These are phyloP conservation scores for Chrysodeixis includens DNA, from an alignment of 2,888 invertebrate species.

Conservation along the genomic window DNA sequence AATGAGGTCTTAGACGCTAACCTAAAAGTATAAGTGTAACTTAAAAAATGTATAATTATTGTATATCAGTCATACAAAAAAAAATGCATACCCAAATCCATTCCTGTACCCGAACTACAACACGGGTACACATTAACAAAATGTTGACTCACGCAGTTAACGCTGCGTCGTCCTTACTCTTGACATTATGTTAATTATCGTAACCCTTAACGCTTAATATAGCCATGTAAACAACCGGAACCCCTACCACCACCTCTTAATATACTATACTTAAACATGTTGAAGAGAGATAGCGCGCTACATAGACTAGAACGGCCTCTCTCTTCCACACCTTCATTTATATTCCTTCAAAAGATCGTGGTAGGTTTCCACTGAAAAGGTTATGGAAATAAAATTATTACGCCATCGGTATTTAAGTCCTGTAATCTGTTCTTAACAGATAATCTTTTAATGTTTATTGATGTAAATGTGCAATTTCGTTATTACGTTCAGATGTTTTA, in stretches of 20 bases:
- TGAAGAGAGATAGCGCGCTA: too few species aligned
- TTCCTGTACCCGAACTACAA: conserved; percentile 34
- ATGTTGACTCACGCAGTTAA: conserved; percentile 43
- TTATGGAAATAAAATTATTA: conserved; percentile 5
- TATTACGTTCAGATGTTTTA: neutral
- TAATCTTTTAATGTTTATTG: neutral
- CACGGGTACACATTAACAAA: conserved; percentile 44
- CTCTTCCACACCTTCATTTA: too few species aligned
- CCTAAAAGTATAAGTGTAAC: too few species aligned
- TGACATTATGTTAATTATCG: conserved; percentile 47
- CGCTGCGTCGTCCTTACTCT: conserved; percentile 14
- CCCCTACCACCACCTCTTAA: too few species aligned
- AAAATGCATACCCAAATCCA: conserved; percentile 18
- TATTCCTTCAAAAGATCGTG: too few species aligned
- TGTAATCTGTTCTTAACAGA: neutral
- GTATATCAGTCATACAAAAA: too few species aligned
- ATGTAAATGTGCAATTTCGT: too few species aligned
- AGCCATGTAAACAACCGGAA: conserved; percentile 2
- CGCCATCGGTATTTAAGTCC: neutral
- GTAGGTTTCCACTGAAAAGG: too few species aligned
- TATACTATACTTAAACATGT: too few species aligned
- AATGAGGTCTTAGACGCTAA: too few species aligned
- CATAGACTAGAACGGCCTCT: too few species aligned
- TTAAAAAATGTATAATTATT: too few species aligned
- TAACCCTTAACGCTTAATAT: conserved; percentile 26